phyloP scores from a whole-genome alignment of 2,113 vertebrate genomes.

The Aix galericulata region DNA sequence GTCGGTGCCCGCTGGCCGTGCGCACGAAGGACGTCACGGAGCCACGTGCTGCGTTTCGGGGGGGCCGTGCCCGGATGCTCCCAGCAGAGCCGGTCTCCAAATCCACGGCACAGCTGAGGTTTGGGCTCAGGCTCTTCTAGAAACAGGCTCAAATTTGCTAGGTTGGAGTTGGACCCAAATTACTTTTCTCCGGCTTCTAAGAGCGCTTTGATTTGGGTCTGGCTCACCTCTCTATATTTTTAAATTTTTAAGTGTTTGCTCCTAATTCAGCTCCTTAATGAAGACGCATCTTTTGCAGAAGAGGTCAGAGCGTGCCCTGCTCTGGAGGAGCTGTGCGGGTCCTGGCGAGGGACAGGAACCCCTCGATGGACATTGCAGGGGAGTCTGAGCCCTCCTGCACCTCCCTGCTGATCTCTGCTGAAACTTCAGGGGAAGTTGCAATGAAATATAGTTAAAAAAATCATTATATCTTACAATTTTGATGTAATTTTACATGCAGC shows the following conservation, averaged over 20 bases:
- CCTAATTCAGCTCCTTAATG: background rate
- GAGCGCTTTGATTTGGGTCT: background rate
- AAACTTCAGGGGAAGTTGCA: background rate
- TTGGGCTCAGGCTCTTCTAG: background rate
- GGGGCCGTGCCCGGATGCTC: background rate
- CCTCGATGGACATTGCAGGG: too few relatives aligned
- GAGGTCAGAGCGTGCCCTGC: background rate
- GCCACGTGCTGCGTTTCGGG: background rate
- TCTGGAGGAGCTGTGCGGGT: background rate
- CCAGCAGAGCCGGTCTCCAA: fast-evolving
- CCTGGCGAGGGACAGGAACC: background rate
- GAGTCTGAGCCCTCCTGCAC: background rate
- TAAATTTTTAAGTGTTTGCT: background rate
- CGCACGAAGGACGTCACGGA: fast-evolving
- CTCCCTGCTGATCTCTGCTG: background rate
- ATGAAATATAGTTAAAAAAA: fast-evolving
- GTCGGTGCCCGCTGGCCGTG: fast-evolving
- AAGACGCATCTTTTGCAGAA: background rate
- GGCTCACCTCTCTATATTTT: background rate
- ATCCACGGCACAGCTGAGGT: background rate
- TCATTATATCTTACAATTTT: background rate
- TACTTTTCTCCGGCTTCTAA: background rate
- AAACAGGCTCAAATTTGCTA: background rate
- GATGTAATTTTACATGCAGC: background rate
- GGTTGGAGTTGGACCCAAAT: background rate